phyloP scores from a whole-genome alignment of 1,140 invertebrate species.

The Eufriesea mexicana region DNA sequence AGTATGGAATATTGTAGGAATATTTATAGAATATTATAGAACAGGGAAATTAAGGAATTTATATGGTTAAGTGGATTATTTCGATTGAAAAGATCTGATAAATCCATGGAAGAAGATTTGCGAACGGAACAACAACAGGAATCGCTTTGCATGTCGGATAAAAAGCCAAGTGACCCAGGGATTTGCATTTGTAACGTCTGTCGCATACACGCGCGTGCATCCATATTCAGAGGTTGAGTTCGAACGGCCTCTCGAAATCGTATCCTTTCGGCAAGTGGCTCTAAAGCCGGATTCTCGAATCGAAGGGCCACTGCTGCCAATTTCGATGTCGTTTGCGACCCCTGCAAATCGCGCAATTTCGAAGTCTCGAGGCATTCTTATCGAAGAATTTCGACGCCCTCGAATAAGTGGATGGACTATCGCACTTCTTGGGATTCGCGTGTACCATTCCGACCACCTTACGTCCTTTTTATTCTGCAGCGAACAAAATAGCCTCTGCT shows the following conservation, averaged over 20 bases:
- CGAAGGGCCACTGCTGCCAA: conserved; percentile 8
- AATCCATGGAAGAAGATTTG: neutral
- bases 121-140: neutral
- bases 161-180: neutral
- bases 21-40: too few species aligned
- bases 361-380: neutral
- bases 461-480: neutral
- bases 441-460: too few species aligned
- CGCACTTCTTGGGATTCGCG: neutral
- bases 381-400: neutral
- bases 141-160: neutral
- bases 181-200: neutral
- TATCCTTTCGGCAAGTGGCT: conserved; percentile 10
- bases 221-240: conserved; percentile 4
- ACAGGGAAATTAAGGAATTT: neutral
- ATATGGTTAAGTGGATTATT: too few species aligned
- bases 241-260: neutral
- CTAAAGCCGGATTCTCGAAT: conserved; percentile 13
- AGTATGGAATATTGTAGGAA: too few species aligned
- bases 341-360: neutral
- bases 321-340: conserved; percentile 2
- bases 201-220: neutral
- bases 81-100: neutral
- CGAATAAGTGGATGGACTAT: neutral
- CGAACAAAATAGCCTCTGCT: neutral